Evolutionary conservation across 2,797 vertebrate genomes (phyloP), one percentile per base, ranked within the genome.

Genomic region (Paramormyrops hopkinsi): DNA sequence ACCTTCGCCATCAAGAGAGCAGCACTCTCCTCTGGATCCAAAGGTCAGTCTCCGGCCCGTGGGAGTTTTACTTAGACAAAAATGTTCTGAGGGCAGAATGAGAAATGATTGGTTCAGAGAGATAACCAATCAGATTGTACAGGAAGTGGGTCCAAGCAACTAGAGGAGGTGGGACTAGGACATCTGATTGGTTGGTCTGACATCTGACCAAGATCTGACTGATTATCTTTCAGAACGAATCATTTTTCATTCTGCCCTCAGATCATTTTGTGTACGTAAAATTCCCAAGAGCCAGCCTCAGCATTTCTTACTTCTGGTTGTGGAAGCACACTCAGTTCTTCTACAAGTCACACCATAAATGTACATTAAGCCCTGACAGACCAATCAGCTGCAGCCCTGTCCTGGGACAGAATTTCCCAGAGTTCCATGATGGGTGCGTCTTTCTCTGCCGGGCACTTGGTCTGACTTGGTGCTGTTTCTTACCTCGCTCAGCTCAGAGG

Each of bases 1-100:
- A 99, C 97, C 0, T 99, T 99, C 0, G 97, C 98, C 93, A 98
- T 99, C 94, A 99, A 99, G 95, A 97, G 98, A 94, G 94, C 97
- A 0, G 95, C 96, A 0, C 93, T 99, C 56, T 98, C 98, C 0
- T 94, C 98, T 0, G 95, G 96, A 19, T 99, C 98, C 25, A 99
- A 99, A 98, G 98, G 98, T 99, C 83, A 85, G 83, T 22, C 59
- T 62, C 8, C 3, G 56, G 22, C 59, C 22, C n/a, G 1, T 19
- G 54, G 54, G 19, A 59, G 54, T 59, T 8, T 17, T 59, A 19
- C 54, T 56, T n/a, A 56, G n/a, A 59, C n/a, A 59, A 62, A 62
- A 62, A 11, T 62, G 59, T 62, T 62, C 59, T 62, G 22, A n/a
- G 59, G 59, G 22, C 8, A 62, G 8, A 62, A 62, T 62, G 22